Percentiles rank a stretch among this genome's conserved stretches.
Conservation (phyloP, 2,797 vertebrate genomes). For the Aldrovandia affinis region DNA sequence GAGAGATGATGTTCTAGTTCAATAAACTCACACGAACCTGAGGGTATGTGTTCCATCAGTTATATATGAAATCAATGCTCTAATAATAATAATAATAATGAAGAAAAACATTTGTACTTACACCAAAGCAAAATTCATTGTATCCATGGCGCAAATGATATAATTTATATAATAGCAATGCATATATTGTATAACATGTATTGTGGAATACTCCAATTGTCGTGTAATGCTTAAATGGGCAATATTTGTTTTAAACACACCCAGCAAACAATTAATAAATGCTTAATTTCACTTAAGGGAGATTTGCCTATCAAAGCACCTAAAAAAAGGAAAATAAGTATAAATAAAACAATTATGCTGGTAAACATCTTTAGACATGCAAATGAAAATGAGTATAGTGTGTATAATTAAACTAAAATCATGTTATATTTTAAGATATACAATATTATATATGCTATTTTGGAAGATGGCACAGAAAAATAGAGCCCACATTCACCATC, state of each 20-base stretch:
- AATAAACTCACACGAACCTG: slow-evolving; percentile 32
- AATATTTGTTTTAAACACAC: too few species aligned
- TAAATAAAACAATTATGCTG: background rate
- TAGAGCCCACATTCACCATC: slow-evolving; percentile 36
- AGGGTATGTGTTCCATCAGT: slow-evolving; percentile 26
- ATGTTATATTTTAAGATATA: too few species aligned
- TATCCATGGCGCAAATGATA: too few species aligned
- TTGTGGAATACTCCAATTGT: too few species aligned
- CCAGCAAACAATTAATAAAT: background rate
- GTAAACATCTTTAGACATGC: too few species aligned
- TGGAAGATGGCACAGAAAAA: background rate
- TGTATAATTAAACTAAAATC: too few species aligned
- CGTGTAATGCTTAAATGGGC: too few species aligned
- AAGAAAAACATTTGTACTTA: background rate
- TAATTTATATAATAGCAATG: too few species aligned
- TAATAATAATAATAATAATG: background rate
- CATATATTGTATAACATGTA: too few species aligned
- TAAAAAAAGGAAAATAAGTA: background rate
- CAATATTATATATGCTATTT: too few species aligned
- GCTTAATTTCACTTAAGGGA: background rate
- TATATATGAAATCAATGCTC: background rate
- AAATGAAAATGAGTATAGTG: background rate
- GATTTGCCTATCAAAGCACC: background rate
- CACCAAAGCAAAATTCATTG: background rate
- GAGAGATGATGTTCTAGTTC: slow-evolving; percentile 37